phyloP scores from a whole-genome alignment of 2,113 vertebrate species.

The Pomatorhinus ruficollis region DNA sequence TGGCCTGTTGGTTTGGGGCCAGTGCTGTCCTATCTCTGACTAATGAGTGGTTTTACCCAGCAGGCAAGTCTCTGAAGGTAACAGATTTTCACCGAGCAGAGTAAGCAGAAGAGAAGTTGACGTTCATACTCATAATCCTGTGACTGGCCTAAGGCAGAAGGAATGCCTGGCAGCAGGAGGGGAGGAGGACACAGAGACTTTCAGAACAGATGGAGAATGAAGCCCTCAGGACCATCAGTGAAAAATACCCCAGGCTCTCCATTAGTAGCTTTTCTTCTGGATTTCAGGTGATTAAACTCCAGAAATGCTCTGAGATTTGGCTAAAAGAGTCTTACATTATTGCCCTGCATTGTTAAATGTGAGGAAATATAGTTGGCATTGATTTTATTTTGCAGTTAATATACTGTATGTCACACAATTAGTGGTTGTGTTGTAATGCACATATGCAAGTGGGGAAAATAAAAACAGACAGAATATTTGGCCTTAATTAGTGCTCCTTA shows the following conservation, averaged over 20 bases:
- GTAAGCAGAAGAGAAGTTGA: neutral
- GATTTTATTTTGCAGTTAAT: slow-evolving; percentile 2
- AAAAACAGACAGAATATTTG: neutral
- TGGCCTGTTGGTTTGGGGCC: neutral
- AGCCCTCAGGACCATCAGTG: neutral
- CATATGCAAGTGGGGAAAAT: slow-evolving; percentile 3
- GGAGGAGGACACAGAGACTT: neutral
- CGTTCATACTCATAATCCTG: neutral
- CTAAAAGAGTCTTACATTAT: neutral
- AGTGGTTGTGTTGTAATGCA: neutral
- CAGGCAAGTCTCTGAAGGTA: neutral
- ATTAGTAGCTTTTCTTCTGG: neutral
- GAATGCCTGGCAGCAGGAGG: neutral
- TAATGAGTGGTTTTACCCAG: neutral
- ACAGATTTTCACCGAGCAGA: neutral
- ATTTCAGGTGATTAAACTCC: neutral
- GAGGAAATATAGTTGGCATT: neutral
- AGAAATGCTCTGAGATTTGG: neutral
- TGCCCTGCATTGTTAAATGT: neutral
- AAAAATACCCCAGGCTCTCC: neutral
- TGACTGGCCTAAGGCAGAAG: neutral
- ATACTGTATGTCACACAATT: neutral
- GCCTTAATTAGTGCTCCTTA: slow-evolving; percentile 12
- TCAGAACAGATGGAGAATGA: neutral
- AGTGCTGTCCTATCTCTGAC: neutral